Conservation (phyloP, 2,113 vertebrate species). For the Dendropsophus ebraccatus region DNA sequence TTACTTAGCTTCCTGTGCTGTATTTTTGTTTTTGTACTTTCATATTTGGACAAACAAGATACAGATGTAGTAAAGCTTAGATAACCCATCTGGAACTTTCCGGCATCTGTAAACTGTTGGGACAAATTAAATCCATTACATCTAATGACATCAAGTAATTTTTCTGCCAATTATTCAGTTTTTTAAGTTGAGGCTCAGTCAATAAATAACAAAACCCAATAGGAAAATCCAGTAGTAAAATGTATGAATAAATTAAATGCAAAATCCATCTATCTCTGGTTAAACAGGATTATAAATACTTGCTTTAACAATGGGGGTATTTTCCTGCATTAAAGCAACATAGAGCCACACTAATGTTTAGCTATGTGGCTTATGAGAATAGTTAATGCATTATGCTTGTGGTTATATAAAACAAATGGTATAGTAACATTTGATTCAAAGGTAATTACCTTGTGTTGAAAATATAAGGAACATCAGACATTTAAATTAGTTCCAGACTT, state of each 20-base stretch:
- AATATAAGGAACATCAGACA: constrained; percentile 57
- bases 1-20: neutral
- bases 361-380: constrained; percentile 53
- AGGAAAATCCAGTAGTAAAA: neutral
- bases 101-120: neutral
- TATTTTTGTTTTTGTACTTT: neutral
- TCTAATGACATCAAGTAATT: neutral
- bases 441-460: constrained; percentile 43
- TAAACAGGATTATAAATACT: neutral
- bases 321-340: constrained; percentile 32
- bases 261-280: neutral
- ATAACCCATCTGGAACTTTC: neutral
- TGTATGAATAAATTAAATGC: neutral
- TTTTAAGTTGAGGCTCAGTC: neutral
- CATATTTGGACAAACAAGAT: neutral
- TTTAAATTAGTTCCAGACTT: constrained; percentile 52
- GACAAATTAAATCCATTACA: neutral
- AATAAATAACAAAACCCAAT: neutral
- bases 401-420: constrained; percentile 58
- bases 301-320: constrained; percentile 57
- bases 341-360: constrained; percentile 35
- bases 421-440: constrained; percentile 58
- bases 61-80: neutral
- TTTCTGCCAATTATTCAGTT: neutral
- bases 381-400: constrained; percentile 57